phyloP scores from a whole-genome alignment of 2,113 vertebrate genomes.

The Labeo rohita region DNA sequence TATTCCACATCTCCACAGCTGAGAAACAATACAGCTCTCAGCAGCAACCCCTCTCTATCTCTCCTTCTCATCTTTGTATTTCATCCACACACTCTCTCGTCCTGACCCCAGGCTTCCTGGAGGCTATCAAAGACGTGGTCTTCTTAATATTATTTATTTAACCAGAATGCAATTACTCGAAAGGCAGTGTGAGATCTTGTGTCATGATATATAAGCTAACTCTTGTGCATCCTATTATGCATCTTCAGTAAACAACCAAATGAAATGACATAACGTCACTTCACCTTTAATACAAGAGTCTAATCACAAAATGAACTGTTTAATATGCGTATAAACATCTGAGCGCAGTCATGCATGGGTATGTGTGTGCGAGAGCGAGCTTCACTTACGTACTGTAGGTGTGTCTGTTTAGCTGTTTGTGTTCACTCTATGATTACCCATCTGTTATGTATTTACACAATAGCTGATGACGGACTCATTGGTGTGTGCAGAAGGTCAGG shows the following conservation, averaged over 20 bases:
- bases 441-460: conserved; percentile 37
- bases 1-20: conserved; percentile 42
- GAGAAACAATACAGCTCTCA: conserved; percentile 43
- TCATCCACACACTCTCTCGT: conserved; percentile 1
- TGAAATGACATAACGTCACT: background rate
- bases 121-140: conserved; percentile 30
- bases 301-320: background rate
- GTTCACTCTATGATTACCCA: background rate
- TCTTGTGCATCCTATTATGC: background rate
- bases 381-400: background rate
- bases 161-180: conserved; percentile 56
- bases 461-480: conserved; percentile 25
- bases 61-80: background rate
- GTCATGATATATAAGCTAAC: background rate
- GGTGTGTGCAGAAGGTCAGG: conserved; percentile 34
- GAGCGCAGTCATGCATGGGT: background rate
- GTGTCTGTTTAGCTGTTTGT: conserved; percentile 25
- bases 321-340: conserved; percentile 1
- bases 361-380: background rate
- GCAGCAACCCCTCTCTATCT: background rate
- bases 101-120: conserved; percentile 27
- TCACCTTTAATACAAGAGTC: background rate
- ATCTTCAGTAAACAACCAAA: background rate
- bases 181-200: background rate
- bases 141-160: conserved; percentile 57